Conservation (phyloP, 1,140 invertebrate species). For the Drosophila kepulauana region DNA sequence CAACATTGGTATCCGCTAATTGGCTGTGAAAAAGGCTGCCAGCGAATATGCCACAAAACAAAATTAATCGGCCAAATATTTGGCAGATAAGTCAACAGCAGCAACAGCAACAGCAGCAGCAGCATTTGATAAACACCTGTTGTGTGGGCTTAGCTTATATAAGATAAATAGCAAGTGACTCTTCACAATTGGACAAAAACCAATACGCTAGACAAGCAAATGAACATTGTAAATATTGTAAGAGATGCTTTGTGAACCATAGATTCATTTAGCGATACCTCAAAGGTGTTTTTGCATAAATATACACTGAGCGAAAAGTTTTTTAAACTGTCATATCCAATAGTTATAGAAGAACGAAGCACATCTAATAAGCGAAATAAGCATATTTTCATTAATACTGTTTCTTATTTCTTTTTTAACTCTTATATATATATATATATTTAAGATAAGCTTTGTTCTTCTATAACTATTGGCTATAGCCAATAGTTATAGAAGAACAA, state of each 20-base stretch:
- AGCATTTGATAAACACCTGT: conserved; percentile 56
- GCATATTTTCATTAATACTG: no score
- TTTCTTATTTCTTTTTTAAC: no score
- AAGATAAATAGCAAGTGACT: conserved; percentile 11
- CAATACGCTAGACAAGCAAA: background rate
- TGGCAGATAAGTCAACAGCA: conserved; percentile 54
- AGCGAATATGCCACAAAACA: conserved; percentile 51
- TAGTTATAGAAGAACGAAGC: no score
- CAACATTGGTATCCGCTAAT: conserved; percentile 38
- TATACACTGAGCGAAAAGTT: background rate
- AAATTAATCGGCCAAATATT: conserved; percentile 59
- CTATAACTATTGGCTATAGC: no score
- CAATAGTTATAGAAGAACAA: no score
- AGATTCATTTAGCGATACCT: background rate
- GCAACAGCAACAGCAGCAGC: background rate
- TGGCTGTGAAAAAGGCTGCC: conserved; percentile 55
- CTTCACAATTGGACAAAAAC: conserved; percentile 5
- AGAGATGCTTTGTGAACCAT: background rate
- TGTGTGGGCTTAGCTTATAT: conserved; percentile 31
- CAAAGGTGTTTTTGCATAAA: background rate
- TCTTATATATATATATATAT: no score
- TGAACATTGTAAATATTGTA: conserved; percentile 10
- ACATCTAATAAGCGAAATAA: no score
- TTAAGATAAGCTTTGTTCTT: no score
- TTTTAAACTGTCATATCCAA: no score